Base-by-base conservation (phyloP, 2,797 vertebrate genomes). In the Pempheris klunzingeri region DNA sequence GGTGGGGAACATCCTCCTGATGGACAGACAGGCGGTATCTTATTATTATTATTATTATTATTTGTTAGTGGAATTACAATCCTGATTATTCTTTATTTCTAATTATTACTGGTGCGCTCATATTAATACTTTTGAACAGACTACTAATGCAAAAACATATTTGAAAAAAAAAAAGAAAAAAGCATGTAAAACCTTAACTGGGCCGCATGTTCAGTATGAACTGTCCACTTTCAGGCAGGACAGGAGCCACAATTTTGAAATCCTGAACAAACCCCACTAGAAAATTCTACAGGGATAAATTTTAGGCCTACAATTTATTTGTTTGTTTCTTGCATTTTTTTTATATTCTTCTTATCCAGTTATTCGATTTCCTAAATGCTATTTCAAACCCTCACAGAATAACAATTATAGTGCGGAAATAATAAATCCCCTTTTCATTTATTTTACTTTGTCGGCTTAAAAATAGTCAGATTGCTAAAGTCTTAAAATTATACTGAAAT, bases 1-100 rank as follows among this genome's bases (percentile, higher is more conserved):
- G 0, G 98, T 99, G 46, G 98, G 98, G 83, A 99, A 99, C 98
- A 99, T 99, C 93, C 98, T 96, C 95, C 98, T 99, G 81, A 38
- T 15, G 20, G 34, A 43, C 24, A 1, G 18, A 46, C 36, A 57
- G 5, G 5, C 4, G 0, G 3, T 0, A 7, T 50, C 1, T 20
- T 46, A 52, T 17, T n/a, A 47, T 1, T 13, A 7, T 22, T 6
- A 41, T 11, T 4, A 28, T 12, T 8, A 41, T 41, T 22, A 43
- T n/a, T n/a, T n/a, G n/a, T n/a, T n/a, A n/a, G n/a, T n/a, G n/a
- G n/a, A n/a, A n/a, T n/a, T n/a, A n/a, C n/a, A n/a, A n/a, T n/a
- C n/a, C n/a, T n/a, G n/a, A n/a, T n/a, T n/a, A n/a, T n/a, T n/a
- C n/a, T n/a, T n/a, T n/a, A n/a, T n/a, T n/a, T n/a, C n/a, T n/a